Base-by-base conservation (phyloP, 2,888 invertebrate species). In the Pseudeuparius sepicola region DNA sequence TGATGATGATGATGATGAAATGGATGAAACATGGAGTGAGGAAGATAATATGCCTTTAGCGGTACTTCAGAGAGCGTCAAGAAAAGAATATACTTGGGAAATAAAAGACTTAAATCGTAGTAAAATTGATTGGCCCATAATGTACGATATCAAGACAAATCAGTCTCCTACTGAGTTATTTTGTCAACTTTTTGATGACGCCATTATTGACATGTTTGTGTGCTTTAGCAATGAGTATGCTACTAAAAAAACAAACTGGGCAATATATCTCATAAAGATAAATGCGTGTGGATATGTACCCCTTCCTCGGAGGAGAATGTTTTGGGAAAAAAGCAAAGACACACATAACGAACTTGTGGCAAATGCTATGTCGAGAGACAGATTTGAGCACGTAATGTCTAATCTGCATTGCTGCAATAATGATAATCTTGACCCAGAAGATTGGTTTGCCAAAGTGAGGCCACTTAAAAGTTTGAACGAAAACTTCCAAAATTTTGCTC, bases 381-480 rank as follows among this genome's bases (percentile, higher is more conserved):
- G 46, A 24, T 53, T 53, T 43, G 48, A 49, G 40, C 45, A 44
- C 34, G 42, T 51, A 14, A 37, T 52, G 31, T 39, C 39, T 17
- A 47, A 48, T 39, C 43, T 55, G 18, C 52, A 54, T 28, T 28
- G 28, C 10, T 28, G 28, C 10, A 10, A 28, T 28, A 28, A 28
- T 28, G 7, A 28, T 6, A 13, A 14, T 28, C 15, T 14, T 6
- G 15, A 7, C 28, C 12, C 4, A 28, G 11, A 28, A 28, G n/a
- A 7, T 20, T n/a, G n/a, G n/a, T n/a, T 44, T 35, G 31, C 16
- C 15, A 17, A 34, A 51, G 52, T 42, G 50, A 51, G 40, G 36
- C 38, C 23, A 42, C 37, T 29, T 15, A 32, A 41, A 18, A 18
- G 31, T 30, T 36, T 52, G 24, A 51, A 50, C 37, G 17, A 34